These are phyloP conservation scores for Neogale vison DNA, from an alignment of 2,113 vertebrate genomes.

Conservation along the genomic window DNA sequence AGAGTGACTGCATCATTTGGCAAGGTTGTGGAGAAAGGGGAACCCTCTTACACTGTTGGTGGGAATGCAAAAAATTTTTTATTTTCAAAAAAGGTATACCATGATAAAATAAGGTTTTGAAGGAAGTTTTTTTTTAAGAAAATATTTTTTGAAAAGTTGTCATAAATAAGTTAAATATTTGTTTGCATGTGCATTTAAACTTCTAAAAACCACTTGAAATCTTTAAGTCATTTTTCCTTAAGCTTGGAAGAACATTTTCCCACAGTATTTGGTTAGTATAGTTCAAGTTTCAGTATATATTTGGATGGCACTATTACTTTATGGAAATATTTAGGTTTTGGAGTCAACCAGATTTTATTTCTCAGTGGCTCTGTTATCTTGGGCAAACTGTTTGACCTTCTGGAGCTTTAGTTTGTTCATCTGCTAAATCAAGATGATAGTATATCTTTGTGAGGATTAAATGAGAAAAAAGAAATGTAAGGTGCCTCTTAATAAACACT, in stretches of 20 bases:
- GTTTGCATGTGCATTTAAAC: background rate
- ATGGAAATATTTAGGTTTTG: background rate
- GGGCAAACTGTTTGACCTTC: background rate
- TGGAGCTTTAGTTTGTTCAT: constrained; percentile 26
- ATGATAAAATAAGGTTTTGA: background rate
- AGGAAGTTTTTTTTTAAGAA: background rate
- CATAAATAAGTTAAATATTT: background rate
- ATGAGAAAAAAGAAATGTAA: constrained; percentile 14
- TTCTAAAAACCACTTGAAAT: background rate
- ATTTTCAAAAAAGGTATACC: background rate
- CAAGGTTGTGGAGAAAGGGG: background rate
- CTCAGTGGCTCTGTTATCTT: background rate
- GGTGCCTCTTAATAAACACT: background rate
- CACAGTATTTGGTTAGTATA: background rate
- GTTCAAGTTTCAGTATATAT: background rate
- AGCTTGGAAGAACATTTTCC: background rate
- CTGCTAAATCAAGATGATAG: background rate
- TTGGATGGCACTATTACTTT: background rate
- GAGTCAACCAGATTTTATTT: constrained; percentile 6
- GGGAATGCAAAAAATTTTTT: background rate
- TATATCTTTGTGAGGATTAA: constrained; percentile 24
- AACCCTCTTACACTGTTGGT: background rate
- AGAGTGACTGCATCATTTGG: background rate
- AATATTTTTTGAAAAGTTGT: background rate
- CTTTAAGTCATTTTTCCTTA: background rate